Percentiles rank a stretch among this genome's conserved stretches.
Evolutionary conservation across 2,797 vertebrate species (phyloP).

Genomic region (Heterohyrax brucei): DNA sequence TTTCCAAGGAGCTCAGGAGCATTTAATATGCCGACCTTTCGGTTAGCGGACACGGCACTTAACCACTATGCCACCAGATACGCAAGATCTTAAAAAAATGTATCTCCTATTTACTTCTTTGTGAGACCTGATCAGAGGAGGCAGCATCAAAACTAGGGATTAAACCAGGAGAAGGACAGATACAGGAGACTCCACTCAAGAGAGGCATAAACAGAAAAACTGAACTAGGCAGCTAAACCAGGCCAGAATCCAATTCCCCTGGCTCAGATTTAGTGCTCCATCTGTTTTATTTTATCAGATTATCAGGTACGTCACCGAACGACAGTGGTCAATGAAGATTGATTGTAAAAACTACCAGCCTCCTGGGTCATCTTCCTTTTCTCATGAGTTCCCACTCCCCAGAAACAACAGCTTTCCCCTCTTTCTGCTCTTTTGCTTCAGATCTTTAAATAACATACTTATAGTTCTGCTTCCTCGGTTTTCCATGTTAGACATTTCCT

Average conservation of each 20-base stretch:
- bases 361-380: background rate
- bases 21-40: too few relatives aligned
- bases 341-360: background rate
- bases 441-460: background rate
- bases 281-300: background rate
- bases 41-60: too few relatives aligned
- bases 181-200: background rate
- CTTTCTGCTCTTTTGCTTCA: background rate
- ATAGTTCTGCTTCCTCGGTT: background rate
- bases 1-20: too few relatives aligned
- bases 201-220: background rate
- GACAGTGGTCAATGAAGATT: background rate
- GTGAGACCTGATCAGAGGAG: background rate
- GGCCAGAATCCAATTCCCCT: background rate
- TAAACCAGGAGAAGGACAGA: constrained; percentile 7
- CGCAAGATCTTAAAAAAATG: background rate
- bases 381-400: background rate
- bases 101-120: background rate
- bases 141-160: background rate
- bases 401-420: background rate
- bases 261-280: background rate
- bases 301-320: background rate
- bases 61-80: background rate
- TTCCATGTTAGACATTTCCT: constrained; percentile 30
- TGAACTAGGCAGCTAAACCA: background rate